Percentiles rank a stretch among this genome's conserved stretches.
phyloP scores from a whole-genome alignment of 2,888 invertebrate species.

The Ditylenchus weischeri region DNA sequence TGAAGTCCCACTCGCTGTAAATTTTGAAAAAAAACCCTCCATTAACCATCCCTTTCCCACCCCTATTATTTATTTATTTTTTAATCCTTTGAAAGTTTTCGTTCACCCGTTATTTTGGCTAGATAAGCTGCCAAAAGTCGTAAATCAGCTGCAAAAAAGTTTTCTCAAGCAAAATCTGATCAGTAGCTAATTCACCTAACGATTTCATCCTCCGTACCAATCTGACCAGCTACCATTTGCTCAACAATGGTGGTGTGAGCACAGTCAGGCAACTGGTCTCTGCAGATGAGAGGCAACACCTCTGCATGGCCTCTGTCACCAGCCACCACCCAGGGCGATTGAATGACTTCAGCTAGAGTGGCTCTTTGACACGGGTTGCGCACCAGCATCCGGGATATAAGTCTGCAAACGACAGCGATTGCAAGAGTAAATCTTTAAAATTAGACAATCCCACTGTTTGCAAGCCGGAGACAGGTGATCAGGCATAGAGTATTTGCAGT shows the following conservation, averaged over 20 bases:
- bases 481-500: constrained; percentile 93
- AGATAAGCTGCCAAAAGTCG: no score
- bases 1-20: no score
- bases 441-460: constrained; percentile 67
- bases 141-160: no score
- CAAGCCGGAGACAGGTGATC: constrained; percentile 80
- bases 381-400: constrained; percentile 88
- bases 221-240: constrained; percentile 91
- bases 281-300: constrained; percentile 67
- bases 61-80: no score
- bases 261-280: constrained; percentile 83
- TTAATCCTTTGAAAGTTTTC: no score
- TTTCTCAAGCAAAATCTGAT: neutral
- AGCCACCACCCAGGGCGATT: constrained; percentile 66
- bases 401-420: constrained; percentile 62
- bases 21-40: no score
- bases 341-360: constrained; percentile 79
- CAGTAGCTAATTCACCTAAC: constrained; percentile 65
- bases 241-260: constrained; percentile 84
- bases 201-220: constrained; percentile 89
- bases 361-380: constrained; percentile 87
- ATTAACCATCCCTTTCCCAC: no score
- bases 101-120: no score
- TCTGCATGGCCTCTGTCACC: constrained; percentile 55
- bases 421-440: neutral